Percentiles rank a stretch among this genome's conserved stretches.
phyloP scores from a whole-genome alignment of 1,140 invertebrate species.

The Drosophila insularis region DNA sequence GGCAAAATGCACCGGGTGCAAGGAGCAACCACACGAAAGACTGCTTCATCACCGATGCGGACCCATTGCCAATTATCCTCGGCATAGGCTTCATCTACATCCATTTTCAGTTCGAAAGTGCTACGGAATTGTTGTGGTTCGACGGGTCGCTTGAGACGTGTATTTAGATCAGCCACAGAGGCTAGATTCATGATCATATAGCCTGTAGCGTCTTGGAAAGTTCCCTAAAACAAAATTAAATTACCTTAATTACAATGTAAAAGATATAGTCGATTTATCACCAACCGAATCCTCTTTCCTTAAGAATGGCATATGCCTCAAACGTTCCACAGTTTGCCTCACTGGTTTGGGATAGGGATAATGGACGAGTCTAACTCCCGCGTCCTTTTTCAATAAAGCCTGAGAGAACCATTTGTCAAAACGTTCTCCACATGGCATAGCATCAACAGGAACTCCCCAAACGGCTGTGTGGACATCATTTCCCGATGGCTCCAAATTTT shows the following conservation, averaged over 20 bases:
- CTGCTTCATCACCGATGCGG: constrained; percentile 79
- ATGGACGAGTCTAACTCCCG: constrained; percentile 84
- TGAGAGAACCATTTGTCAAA: constrained; percentile 85
- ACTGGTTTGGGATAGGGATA: constrained; percentile 83
- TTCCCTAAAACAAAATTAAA: constrained; percentile 59
- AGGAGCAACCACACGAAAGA: constrained; percentile 82
- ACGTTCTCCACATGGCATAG: constrained; percentile 86
- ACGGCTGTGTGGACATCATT: constrained; percentile 82
- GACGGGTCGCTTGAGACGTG: constrained; percentile 77
- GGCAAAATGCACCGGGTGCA: constrained; percentile 84
- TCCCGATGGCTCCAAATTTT: constrained; percentile 57
- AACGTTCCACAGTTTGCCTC: constrained; percentile 36
- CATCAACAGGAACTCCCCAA: constrained; percentile 83
- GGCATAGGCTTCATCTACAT: constrained; percentile 81
- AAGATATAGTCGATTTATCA: neutral
- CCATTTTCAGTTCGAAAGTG: constrained; percentile 83
- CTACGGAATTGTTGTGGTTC: constrained; percentile 84
- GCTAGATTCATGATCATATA: constrained; percentile 83
- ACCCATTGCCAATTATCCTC: constrained; percentile 83
- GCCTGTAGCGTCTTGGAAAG: constrained; percentile 82
- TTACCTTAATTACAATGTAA: neutral
- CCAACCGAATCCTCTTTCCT: constrained; percentile 68
- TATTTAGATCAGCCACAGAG: constrained; percentile 83
- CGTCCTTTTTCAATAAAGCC: constrained; percentile 84
- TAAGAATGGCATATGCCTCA: constrained; percentile 61